Evolutionary conservation across 2,113 vertebrate species (phyloP), one percentile per base, ranked within the genome.

Genomic region (Lipophrys pholis): DNA sequence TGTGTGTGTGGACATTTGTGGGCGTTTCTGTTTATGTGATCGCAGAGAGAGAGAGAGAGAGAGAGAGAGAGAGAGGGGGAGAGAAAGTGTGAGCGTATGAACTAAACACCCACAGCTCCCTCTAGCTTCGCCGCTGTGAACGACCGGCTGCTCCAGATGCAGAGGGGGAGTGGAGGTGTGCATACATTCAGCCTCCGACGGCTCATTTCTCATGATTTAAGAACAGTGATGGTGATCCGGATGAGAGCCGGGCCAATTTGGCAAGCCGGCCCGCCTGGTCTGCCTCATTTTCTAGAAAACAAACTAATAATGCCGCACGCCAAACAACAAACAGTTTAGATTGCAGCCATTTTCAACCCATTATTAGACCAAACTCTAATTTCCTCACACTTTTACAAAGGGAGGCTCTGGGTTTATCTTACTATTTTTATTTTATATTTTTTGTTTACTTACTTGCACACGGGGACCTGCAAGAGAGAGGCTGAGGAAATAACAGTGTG

Each of bases 41-140:
- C 14, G 51, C 48, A 21, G 46, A 45, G 63, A 30, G 46, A 45
- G 63, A 61, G 38, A 46, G 43, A 41, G 38, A 36, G 53, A 17
- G 11, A 58, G 35, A 68, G 42, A 36, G 43, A 61, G 38, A 46
- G 43, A 41, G 38, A 36, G 53, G 17, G 11, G 53, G 35, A 68
- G 42, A 36, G 43, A n/a, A 21, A 57, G 53, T 45, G 15, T 53
- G 58, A 15, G 6, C 12, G 14, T 45, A 46, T 46, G 42, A 81
- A 17, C 42, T 35, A 80, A 85, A 93, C 80, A 89, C 76, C 88
- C 83, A 93, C 89, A 91, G 91, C 91, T 85, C 88, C 90, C 87
- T 90, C 91, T 87, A 91, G 89, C 82, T 85, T 85, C 78, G 48
- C 11, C 35, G 21, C 11, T n/a, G 53, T 63, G 86, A 86, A 84